A percentile compares a stretch with the other conserved stretches of the same genome.
Conservation (phyloP, 2,113 vertebrate genomes). For the Mormyrus iriodes region DNA sequence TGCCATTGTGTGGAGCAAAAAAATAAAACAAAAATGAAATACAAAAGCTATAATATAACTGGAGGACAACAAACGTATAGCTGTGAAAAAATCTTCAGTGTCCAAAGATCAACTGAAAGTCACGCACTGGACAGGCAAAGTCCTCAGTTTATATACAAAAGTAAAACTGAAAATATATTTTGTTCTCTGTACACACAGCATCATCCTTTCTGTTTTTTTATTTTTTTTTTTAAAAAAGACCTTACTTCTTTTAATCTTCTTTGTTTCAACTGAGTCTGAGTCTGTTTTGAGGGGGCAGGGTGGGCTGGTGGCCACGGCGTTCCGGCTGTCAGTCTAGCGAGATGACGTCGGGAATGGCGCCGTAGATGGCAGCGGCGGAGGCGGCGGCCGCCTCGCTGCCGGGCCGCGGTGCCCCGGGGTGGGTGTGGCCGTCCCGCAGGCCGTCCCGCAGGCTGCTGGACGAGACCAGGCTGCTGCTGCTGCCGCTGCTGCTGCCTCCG, state of each 20-base stretch:
- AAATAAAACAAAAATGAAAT: slow-evolving; percentile 56
- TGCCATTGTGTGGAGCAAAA: slow-evolving; percentile 68
- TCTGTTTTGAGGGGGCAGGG: slow-evolving; percentile 32
- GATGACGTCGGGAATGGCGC: slow-evolving; percentile 91
- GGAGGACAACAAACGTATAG: slow-evolving; percentile 64
- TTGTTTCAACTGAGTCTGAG: slow-evolving; percentile 24
- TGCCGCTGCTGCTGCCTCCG: slow-evolving; percentile 73
- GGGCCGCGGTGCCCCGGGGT: slow-evolving; percentile 61
- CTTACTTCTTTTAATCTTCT: slow-evolving; percentile 59
- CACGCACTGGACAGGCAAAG: slow-evolving; percentile 77
- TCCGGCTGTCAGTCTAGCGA: slow-evolving; percentile 79
- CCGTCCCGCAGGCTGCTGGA: slow-evolving; percentile 80
- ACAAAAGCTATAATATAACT: slow-evolving; percentile 71
- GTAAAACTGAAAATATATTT: slow-evolving; percentile 99
- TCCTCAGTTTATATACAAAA: slow-evolving; percentile 98
- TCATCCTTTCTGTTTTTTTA: slow-evolving; percentile 50
- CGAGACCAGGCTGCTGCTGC: slow-evolving; percentile 86
- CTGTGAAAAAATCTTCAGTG: slow-evolving; percentile 83
- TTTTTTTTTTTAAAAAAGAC: slow-evolving; percentile 62
- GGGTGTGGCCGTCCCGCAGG: slow-evolving; percentile 75
- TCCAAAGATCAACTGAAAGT: slow-evolving; percentile 86
- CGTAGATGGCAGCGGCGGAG: slow-evolving; percentile 82
- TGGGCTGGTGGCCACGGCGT: background rate
- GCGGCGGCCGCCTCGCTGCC: slow-evolving; percentile 67
- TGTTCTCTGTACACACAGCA: slow-evolving; percentile 96